These are phyloP conservation scores for Labrus mixtus DNA, from an alignment of 2,113 vertebrate species.

Conservation along the genomic window DNA sequence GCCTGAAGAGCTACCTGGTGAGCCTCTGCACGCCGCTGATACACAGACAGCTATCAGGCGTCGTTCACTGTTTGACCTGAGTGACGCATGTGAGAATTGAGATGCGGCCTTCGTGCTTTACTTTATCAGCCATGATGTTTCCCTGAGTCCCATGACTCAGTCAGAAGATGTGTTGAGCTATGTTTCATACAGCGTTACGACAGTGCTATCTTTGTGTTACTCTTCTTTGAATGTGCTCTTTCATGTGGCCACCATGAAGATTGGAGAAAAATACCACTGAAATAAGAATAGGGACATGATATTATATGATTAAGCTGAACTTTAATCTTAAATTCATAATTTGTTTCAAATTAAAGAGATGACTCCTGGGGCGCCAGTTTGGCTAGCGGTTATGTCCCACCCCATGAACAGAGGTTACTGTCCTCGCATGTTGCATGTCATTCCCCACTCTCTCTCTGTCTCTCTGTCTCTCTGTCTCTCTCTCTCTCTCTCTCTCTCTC, in stretches of 20 bases:
- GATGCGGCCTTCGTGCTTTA: constrained; percentile 5
- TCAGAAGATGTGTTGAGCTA: constrained; percentile 27
- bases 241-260: not conserved
- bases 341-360: not conserved
- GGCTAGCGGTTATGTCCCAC: too few relatives aligned
- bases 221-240: constrained; percentile 14
- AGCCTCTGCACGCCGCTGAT: constrained; percentile 1
- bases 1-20: constrained; percentile 91
- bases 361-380: not conserved
- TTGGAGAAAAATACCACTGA: not conserved
- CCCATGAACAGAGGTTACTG: too few relatives aligned
- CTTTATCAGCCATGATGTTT: constrained; percentile 12
- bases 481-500: too few relatives aligned
- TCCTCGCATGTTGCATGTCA: too few relatives aligned
- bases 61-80: not conserved
- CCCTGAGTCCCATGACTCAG: constrained; percentile 28
- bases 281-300: not conserved
- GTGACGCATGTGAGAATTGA: not conserved
- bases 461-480: too few relatives aligned
- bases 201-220: constrained; percentile 38
- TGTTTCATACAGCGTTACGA: constrained; percentile 12
- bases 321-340: not conserved
- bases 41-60: not conserved
- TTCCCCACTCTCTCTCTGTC: too few relatives aligned
- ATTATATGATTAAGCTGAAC: not conserved